Evolutionary conservation across 2,113 vertebrate genomes (phyloP), one percentile per base, ranked within the genome.

Genomic region (Drymodes brunneopygia): DNA sequence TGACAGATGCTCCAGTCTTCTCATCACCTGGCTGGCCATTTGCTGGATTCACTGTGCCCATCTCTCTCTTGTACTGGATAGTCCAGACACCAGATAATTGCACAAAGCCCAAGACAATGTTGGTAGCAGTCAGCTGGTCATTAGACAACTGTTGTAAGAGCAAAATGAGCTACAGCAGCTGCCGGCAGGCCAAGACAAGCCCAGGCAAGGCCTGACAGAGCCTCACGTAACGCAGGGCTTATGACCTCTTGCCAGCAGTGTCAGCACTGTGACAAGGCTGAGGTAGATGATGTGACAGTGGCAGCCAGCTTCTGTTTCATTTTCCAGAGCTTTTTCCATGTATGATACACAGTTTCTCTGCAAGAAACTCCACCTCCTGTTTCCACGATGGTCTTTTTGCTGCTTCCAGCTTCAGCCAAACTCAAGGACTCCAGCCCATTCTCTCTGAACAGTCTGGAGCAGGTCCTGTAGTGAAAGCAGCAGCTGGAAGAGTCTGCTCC

Each of bases 181-280:
- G n/a, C 42, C 35, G 23, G 35, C 79, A 86, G 67, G 86, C 38
- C 38, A 61, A 69, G 73, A 33, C 45, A 77, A 61, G 65, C 67
- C 74, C 79, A 87, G 86, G 33, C 61, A 82, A 57, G 88, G 25
- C 14, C 35, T 73, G 29, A 21, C 25, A 56, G 48, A 31, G 22
- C 44, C 24, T 61, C 56, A 36, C 0, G 0, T 7, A 38, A 24
- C 0, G 0, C 44, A 60, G 57, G 69, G 16, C 21, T 72, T 36
- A 20, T 35, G 56, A 36, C 31, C 31, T 87, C 27, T 53, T 65
- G 44, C 8, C 3, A 6, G 35, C 5, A 1, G 36, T 11, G 24
- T 19, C 78, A 90, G 70, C 56, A 61, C 36, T 24, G 10, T 3
- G 1, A 48, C 28, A 15, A 69, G 27, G 45, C 81, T 58, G 50